Evolutionary conservation across 2,797 vertebrate species (phyloP).

Genomic region (Brachyalestes nurse): DNA sequence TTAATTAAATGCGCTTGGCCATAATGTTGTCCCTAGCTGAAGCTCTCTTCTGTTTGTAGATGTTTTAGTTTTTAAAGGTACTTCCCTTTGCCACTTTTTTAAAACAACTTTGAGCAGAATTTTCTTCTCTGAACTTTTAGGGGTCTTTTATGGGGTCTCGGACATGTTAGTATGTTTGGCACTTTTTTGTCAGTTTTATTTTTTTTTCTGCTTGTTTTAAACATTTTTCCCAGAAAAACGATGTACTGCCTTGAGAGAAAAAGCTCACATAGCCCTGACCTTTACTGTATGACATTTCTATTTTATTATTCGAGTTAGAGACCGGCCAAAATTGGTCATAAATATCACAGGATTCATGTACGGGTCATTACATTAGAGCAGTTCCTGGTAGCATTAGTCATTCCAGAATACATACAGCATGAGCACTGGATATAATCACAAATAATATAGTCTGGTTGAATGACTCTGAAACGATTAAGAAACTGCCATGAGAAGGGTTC

Average conservation of each 20-base stretch:
- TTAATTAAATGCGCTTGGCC: slow-evolving; percentile 10
- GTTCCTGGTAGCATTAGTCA: slow-evolving; percentile 23
- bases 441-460: slow-evolving; percentile 27
- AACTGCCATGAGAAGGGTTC: background rate
- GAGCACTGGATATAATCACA: slow-evolving; percentile 25
- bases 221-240: slow-evolving; percentile 18
- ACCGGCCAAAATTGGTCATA: slow-evolving; percentile 27
- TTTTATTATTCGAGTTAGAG: slow-evolving; percentile 46
- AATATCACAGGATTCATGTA: slow-evolving; percentile 42
- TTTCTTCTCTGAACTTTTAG: background rate
- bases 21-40: slow-evolving; percentile 4
- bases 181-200: background rate
- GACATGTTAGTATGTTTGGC: slow-evolving; percentile 7
- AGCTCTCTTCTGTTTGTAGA: background rate
- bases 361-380: slow-evolving; percentile 26
- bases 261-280: slow-evolving; percentile 17
- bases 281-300: slow-evolving; percentile 45
- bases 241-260: slow-evolving; percentile 3
- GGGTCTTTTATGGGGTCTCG: background rate
- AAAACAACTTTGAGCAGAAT: slow-evolving; percentile 18
- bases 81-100: background rate
- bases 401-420: background rate
- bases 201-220: background rate
- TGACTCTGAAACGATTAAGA: slow-evolving; percentile 16
- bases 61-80: background rate